Conservation (phyloP, 1,140 invertebrate genomes). For the Drosophila prosaltans region DNA sequence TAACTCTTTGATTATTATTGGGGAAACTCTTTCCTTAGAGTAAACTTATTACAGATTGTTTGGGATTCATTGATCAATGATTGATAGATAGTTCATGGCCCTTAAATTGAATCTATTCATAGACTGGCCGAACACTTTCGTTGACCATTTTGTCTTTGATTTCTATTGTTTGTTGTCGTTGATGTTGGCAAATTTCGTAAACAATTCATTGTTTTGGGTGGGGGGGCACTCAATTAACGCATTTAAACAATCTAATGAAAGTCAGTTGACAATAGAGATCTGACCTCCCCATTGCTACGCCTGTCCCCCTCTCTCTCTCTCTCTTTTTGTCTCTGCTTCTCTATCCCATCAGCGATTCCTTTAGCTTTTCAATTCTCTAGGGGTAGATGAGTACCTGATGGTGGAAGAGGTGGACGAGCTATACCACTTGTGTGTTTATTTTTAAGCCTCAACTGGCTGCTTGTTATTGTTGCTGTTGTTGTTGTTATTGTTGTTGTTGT, state of each 20-base stretch:
- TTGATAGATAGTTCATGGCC: background rate
- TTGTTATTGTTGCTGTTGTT: slow-evolving; percentile 34
- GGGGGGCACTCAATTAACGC: slow-evolving; percentile 72
- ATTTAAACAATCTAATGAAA: slow-evolving; percentile 69
- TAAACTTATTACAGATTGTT: too few species aligned
- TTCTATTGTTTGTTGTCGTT: slow-evolving; percentile 35
- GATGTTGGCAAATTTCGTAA: slow-evolving; percentile 25
- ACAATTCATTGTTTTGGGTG: slow-evolving; percentile 46
- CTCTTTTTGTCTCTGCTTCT: background rate
- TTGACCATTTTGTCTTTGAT: slow-evolving; percentile 62
- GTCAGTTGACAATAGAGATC: slow-evolving; percentile 26
- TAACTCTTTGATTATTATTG: too few species aligned
- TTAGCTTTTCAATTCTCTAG: slow-evolving; percentile 5
- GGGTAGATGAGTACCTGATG: background rate
- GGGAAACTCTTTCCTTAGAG: too few species aligned
- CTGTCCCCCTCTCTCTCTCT: background rate
- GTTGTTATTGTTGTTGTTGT: slow-evolving; percentile 25
- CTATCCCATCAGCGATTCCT: background rate
- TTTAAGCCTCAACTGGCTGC: slow-evolving; percentile 50
- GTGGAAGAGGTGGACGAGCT: slow-evolving; percentile 7
- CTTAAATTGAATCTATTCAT: background rate
- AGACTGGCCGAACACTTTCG: slow-evolving; percentile 15
- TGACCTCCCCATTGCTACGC: slow-evolving; percentile 4
- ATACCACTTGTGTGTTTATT: slow-evolving; percentile 65
- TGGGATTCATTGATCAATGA: too few species aligned